Conservation (phyloP, 2,888 invertebrate species). For the Platerodrilus igneus region DNA sequence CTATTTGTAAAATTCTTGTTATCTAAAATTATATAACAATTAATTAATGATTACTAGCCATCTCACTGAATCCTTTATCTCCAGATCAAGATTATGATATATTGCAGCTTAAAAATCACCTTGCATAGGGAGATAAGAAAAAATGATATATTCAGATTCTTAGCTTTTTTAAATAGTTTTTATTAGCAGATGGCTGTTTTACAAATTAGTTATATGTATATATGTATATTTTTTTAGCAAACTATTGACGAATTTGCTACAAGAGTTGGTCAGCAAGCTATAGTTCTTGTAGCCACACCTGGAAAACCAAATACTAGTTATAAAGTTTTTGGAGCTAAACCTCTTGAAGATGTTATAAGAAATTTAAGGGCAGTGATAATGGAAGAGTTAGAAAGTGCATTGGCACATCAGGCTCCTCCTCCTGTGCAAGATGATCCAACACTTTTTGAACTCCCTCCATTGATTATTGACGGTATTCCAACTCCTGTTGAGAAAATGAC, state of each 20-base stretch:
- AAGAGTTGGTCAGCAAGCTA: constrained; percentile 93
- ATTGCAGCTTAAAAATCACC: no score
- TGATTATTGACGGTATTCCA: constrained; percentile 96
- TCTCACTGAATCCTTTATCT: no score
- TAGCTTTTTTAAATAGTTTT: no score
- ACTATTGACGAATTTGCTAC: constrained; percentile 97
- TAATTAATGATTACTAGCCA: no score
- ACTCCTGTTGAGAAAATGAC: constrained; percentile 99
- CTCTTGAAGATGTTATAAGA: constrained; percentile 91
- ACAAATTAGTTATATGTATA: no score
- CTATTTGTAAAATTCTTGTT: no score
- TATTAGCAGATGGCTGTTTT: no score
- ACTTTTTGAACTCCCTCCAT: constrained; percentile 90
- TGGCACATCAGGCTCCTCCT: constrained; percentile 89
- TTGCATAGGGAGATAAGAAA: no score
- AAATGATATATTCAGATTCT: no score
- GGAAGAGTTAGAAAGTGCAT: constrained; percentile 89
- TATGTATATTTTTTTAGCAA: constrained; percentile 64
- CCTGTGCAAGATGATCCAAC: constrained; percentile 85
- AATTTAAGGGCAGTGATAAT: constrained; percentile 87
- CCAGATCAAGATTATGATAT: no score
- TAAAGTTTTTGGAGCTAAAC: constrained; percentile 95
- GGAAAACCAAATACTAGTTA: constrained; percentile 95
- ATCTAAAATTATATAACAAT: no score
- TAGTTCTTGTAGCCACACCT: constrained; percentile 92